Conservation (phyloP, 2,888 invertebrate genomes). For the Phlogophora meticulosa region DNA sequence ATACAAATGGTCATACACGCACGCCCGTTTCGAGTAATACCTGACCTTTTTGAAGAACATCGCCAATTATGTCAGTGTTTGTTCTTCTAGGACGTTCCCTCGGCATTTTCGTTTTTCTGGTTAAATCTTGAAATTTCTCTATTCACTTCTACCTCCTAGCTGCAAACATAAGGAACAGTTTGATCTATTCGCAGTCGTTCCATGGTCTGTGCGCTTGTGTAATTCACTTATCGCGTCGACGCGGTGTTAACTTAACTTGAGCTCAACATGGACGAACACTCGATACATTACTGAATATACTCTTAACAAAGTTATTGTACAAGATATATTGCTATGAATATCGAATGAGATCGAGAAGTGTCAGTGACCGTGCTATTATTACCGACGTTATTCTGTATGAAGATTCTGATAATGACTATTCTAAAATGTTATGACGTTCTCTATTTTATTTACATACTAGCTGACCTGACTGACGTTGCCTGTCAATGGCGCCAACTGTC, state of each 20-base stretch:
- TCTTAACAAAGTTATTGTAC: slow-evolving; percentile 29
- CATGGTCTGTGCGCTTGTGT: slow-evolving; percentile 36
- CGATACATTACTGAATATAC: slow-evolving; percentile 50
- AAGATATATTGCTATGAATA: slow-evolving; percentile 2
- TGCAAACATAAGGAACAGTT: background rate
- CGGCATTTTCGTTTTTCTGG: too few relatives aligned
- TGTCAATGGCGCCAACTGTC: too few relatives aligned
- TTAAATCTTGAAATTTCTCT: background rate
- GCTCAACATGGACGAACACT: slow-evolving; percentile 53
- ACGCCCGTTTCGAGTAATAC: too few relatives aligned
- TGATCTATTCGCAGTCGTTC: slow-evolving; percentile 23
- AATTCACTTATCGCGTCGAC: slow-evolving; percentile 60
- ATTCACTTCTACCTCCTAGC: background rate
- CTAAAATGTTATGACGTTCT: background rate
- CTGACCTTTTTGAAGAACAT: too few relatives aligned
- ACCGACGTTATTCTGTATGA: background rate
- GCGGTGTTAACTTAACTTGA: slow-evolving; percentile 65
- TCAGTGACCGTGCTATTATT: background rate
- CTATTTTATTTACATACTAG: too few relatives aligned
- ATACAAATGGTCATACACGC: too few relatives aligned
- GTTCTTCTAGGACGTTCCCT: too few relatives aligned
- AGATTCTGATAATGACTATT: background rate
- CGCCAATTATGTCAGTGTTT: too few relatives aligned
- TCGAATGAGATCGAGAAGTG: background rate
- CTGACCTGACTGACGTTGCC: too few relatives aligned